Evolutionary conservation across 2,797 vertebrate genomes (phyloP).

Genomic region (Oryzias sinensis): DNA sequence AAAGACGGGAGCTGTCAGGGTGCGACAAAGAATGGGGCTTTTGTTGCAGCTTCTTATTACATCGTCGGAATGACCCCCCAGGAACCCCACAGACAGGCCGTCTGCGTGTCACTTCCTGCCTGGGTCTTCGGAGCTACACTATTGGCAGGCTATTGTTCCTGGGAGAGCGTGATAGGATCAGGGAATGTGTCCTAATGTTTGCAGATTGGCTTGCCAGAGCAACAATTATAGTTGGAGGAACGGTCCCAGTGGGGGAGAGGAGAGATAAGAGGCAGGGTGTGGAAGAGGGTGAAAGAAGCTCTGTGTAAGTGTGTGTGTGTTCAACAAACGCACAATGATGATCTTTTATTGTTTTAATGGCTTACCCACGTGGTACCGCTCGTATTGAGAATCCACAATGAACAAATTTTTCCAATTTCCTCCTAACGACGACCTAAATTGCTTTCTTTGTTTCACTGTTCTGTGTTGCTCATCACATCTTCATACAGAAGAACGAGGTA

Average conservation of each 20-base stretch:
- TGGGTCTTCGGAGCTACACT: slow-evolving; percentile 47
- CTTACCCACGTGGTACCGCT: slow-evolving; percentile 38
- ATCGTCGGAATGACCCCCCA: slow-evolving; percentile 65
- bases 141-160: slow-evolving; percentile 75
- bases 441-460: slow-evolving; percentile 69
- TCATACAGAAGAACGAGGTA: slow-evolving; percentile 26
- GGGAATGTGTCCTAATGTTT: slow-evolving; percentile 76
- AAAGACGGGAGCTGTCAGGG: slow-evolving; percentile 21
- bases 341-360: slow-evolving; percentile 73
- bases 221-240: slow-evolving; percentile 71
- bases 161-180: slow-evolving; percentile 66
- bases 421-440: slow-evolving; percentile 56
- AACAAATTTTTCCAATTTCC: slow-evolving; percentile 65
- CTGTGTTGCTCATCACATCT: slow-evolving; percentile 56
- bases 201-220: slow-evolving; percentile 72
- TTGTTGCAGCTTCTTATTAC: slow-evolving; percentile 73
- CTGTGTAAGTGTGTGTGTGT: slow-evolving; percentile 7
- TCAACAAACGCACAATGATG: slow-evolving; percentile 41
- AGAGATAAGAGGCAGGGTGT: slow-evolving; percentile 71
- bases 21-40: slow-evolving; percentile 55
- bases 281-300: slow-evolving; percentile 50
- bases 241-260: slow-evolving; percentile 50
- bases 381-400: slow-evolving; percentile 58
- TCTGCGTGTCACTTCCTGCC: slow-evolving; percentile 77
- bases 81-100: slow-evolving; percentile 63